Evolutionary conservation across 2,113 vertebrate species (phyloP).

Genomic region (Anoura caudifer): DNA sequence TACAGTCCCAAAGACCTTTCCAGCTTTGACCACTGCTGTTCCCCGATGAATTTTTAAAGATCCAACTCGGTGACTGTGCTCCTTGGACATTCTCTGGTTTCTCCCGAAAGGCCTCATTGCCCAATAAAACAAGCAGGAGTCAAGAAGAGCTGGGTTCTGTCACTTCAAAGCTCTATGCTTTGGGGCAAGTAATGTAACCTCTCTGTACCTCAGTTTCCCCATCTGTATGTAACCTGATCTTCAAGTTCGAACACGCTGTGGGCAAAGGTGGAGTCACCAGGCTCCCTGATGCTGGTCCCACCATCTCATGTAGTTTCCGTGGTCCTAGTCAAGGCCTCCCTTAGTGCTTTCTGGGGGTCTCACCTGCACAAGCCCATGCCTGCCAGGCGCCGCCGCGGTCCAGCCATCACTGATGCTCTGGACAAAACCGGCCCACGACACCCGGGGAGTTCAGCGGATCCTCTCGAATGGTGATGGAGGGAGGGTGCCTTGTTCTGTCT

Average conservation of each 20-base stretch:
- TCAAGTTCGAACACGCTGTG: neutral
- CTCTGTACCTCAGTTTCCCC: neutral
- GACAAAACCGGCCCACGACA: neutral
- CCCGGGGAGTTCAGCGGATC: rapidly evolving
- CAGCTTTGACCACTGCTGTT: neutral
- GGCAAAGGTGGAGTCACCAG: neutral
- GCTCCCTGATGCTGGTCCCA: neutral
- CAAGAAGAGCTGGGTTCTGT: neutral
- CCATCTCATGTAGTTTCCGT: neutral
- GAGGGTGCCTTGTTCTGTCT: neutral
- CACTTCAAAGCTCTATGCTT: neutral
- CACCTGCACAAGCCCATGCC: neutral
- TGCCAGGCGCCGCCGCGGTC: neutral
- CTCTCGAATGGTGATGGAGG: neutral
- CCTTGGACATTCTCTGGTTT: neutral
- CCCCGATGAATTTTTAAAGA: neutral
- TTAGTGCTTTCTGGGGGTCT: neutral
- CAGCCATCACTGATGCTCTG: neutral
- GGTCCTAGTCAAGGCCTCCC: neutral
- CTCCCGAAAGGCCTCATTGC: neutral
- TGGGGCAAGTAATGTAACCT: neutral
- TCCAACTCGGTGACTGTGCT: neutral
- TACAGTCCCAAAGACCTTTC: neutral
- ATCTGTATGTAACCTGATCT: neutral
- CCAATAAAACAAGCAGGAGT: neutral